Conservation (phyloP, 2,113 vertebrate species). For the Desmodus rotundus region DNA sequence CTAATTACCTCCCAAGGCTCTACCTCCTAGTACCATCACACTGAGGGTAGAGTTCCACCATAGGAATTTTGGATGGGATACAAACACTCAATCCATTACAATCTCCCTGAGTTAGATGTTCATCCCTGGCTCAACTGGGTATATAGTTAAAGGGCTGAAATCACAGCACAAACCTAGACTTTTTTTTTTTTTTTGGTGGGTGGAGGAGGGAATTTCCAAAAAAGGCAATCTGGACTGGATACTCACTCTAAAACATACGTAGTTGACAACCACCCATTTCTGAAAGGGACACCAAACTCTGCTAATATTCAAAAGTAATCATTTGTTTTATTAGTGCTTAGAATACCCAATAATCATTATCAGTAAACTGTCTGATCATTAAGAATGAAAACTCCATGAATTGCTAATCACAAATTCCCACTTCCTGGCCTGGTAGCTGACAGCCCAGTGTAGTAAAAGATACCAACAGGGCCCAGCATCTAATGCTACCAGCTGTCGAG, state of each 20-base stretch:
- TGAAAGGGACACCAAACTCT: background rate
- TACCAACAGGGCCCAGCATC: background rate
- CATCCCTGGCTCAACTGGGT: background rate
- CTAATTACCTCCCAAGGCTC: background rate
- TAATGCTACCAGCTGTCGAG: background rate
- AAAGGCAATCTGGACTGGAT: background rate
- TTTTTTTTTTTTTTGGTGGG: background rate
- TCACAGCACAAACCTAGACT: background rate
- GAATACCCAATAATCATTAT: conserved; percentile 7
- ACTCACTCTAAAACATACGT: background rate
- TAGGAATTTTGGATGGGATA: background rate
- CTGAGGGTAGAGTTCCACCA: background rate
- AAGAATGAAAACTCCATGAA: conserved; percentile 32
- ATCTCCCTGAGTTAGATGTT: background rate
- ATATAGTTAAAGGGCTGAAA: background rate
- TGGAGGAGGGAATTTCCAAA: background rate
- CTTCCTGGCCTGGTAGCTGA: background rate
- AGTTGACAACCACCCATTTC: background rate
- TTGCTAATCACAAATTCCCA: background rate
- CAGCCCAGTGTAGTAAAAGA: background rate
- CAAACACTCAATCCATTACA: background rate
- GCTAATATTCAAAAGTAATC: conserved; percentile 10
- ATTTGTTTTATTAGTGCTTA: conserved; percentile 8
- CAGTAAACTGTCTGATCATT: conserved; percentile 1
- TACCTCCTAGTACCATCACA: background rate